Percentiles rank a stretch among this genome's conserved stretches.
Conservation (phyloP, 2,797 vertebrate species). For the Acestrorhynchus altus region DNA sequence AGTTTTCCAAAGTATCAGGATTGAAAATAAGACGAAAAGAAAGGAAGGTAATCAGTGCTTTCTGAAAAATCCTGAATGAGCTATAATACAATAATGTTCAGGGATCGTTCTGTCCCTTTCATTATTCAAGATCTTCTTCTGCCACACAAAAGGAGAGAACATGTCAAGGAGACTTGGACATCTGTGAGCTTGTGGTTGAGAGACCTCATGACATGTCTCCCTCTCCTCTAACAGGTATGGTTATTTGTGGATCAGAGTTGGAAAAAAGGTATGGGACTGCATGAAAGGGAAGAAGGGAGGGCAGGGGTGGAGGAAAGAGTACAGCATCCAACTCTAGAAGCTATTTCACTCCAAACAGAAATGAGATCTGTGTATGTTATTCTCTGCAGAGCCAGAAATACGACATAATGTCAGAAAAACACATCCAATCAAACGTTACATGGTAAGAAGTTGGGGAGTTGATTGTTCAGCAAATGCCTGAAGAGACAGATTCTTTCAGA, state of each 20-base stretch:
- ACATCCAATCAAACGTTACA: conserved; percentile 2
- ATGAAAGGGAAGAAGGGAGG: neutral
- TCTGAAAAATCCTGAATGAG: neutral
- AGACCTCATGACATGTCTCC: too few relatives aligned
- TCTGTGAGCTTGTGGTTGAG: neutral
- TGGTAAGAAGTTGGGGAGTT: neutral
- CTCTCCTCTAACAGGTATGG: neutral
- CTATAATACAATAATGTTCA: neutral
- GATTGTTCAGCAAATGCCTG: conserved; percentile 16
- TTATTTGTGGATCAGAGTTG: neutral
- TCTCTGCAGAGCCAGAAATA: conserved; percentile 12
- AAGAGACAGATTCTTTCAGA: neutral
- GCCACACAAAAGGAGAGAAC: neutral
- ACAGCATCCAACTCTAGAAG: neutral
- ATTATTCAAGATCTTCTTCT: neutral
- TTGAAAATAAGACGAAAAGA: neutral
- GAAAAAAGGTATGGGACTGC: neutral
- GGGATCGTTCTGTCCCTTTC: too few relatives aligned
- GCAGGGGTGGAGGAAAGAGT: neutral
- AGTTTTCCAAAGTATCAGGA: too few relatives aligned
- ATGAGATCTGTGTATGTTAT: neutral
- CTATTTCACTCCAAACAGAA: neutral
- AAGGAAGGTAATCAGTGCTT: neutral
- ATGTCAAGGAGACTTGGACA: neutral
- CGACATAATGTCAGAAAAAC: neutral